Evolutionary conservation across 2,797 vertebrate genomes (phyloP).

Genomic region (Austrolebias charrua): DNA sequence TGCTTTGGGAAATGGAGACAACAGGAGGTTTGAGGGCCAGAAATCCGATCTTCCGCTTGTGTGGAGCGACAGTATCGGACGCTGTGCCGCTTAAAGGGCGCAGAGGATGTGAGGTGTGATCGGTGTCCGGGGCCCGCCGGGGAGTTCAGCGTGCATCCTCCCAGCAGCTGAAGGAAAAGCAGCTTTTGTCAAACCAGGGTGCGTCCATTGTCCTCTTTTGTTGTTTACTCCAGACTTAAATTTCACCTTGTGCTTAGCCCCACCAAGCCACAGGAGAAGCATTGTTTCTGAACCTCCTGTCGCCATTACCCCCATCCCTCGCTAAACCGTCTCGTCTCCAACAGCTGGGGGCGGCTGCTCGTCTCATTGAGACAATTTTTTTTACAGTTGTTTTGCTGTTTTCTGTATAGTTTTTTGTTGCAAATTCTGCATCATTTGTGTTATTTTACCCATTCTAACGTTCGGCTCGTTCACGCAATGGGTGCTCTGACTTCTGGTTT

Average conservation of each 20-base stretch:
- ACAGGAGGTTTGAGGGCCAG: conserved; percentile 47
- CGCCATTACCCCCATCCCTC: conserved; percentile 57
- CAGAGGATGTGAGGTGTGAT: conserved; percentile 49
- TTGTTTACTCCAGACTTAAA: conserved; percentile 72
- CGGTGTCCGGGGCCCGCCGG: conserved; percentile 21
- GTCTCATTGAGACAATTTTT: conserved; percentile 55
- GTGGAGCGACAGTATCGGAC: conserved; percentile 36
- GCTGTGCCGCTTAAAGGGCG: conserved; percentile 51
- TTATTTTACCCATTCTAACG: too few relatives aligned
- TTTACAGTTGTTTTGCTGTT: too few relatives aligned
- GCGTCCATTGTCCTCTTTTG: conserved; percentile 61
- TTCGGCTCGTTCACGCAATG: too few relatives aligned
- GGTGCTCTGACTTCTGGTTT: too few relatives aligned
- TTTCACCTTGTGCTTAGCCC: conserved; percentile 60
- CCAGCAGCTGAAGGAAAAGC: conserved; percentile 65
- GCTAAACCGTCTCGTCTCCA: conserved; percentile 48
- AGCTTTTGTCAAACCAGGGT: conserved; percentile 63
- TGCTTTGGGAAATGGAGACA: conserved; percentile 64
- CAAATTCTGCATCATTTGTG: too few relatives aligned
- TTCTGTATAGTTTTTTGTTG: too few relatives aligned
- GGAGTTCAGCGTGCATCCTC: conserved; percentile 61
- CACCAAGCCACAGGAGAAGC: conserved; percentile 60
- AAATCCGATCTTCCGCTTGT: conserved; percentile 49
- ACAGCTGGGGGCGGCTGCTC: conserved; percentile 34
- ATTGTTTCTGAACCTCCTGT: conserved; percentile 74